Evolutionary conservation across 2,113 vertebrate species (phyloP).

Genomic region (Myotis lucifugus): DNA sequence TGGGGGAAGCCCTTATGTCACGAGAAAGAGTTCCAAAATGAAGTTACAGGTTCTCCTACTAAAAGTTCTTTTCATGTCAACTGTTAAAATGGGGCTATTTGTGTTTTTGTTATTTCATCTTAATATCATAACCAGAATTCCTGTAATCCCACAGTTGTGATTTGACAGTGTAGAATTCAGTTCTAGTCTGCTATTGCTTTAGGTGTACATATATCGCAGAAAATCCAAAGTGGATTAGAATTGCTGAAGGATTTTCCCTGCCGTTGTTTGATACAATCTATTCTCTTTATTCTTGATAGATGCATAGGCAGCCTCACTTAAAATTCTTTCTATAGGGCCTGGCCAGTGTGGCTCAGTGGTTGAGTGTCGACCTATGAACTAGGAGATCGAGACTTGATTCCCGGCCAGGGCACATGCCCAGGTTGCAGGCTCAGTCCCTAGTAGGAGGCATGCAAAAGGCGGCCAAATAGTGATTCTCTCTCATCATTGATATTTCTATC

Average conservation of each 20-base stretch:
- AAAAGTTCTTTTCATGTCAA: slow-evolving; percentile 47
- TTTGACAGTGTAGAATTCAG: slow-evolving; percentile 68
- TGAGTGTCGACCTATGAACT: no score
- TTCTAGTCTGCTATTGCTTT: slow-evolving; percentile 73
- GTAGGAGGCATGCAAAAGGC: no score
- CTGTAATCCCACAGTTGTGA: slow-evolving; percentile 57
- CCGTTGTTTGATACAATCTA: slow-evolving; percentile 77
- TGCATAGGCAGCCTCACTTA: slow-evolving; percentile 83
- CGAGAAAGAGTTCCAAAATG: slow-evolving; percentile 23
- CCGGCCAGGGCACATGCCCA: no score
- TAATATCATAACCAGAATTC: slow-evolving; percentile 49
- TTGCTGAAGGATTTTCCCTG: slow-evolving; percentile 67
- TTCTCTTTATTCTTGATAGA: slow-evolving; percentile 78
- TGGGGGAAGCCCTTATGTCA: slow-evolving; percentile 45
- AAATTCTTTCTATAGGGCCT: slow-evolving; percentile 75
- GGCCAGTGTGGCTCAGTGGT: no score
- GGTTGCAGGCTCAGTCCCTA: no score
- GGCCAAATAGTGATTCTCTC: no score
- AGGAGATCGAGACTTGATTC: no score
- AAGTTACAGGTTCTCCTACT: slow-evolving; percentile 32
- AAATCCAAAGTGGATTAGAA: slow-evolving; percentile 64
- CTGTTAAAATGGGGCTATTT: neutral
- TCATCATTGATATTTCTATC: no score
- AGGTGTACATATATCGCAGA: slow-evolving; percentile 49
- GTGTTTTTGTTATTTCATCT: slow-evolving; percentile 29